Base-by-base conservation (phyloP, 2,113 vertebrate species). In the Coryphaenoides rupestris region DNA sequence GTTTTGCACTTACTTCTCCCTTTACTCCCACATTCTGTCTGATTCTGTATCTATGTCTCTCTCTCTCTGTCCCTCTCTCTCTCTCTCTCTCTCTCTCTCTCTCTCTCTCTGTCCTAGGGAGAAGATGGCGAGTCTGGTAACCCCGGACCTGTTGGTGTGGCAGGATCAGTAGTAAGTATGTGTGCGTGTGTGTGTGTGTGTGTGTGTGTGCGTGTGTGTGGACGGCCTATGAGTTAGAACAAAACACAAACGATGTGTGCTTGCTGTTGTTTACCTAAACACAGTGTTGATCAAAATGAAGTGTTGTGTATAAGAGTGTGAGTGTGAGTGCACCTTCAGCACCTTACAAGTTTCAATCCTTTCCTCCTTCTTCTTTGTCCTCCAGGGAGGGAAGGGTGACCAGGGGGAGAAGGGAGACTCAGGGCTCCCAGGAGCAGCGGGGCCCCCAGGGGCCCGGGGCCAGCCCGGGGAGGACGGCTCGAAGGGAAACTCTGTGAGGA, bases 321-420 rank as follows among this genome's bases (percentile, higher is more conserved):
- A 33, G 28, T 33, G 3, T 33, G 28, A 6, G 28, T 33, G 1
- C 40, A 14, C 28, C 33, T 21, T 3, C 54, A 24, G 46, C 56
- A 0, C 17, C 50, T 4, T 28, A 19, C 58, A 61, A 53, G 17
- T 0, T 46, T 65, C 19, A 12, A 59, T 69, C 46, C 70, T 57
- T 33, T 62, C 5, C 4, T 54, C 2, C 19, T 3, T 23, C 3
- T 19, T 55, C 15, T n/a, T 71, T n/a, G n/a, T n/a, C 0, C 55
- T 55, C 62, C 19, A 92, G 90, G 90, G 90, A 23, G 85, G 55
- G 47, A 96, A 95, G 87, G 97, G 96, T 55, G 97, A 99, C 73
- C 90, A 92, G 55, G 96, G 96, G 5, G 96, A 98, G 85, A 98
- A 99, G 60, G 96, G 97, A 5, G 97, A 99, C 78, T 88, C 95